phyloP scores from a whole-genome alignment of 2,797 vertebrate species.

The Enteromius anoplus region DNA sequence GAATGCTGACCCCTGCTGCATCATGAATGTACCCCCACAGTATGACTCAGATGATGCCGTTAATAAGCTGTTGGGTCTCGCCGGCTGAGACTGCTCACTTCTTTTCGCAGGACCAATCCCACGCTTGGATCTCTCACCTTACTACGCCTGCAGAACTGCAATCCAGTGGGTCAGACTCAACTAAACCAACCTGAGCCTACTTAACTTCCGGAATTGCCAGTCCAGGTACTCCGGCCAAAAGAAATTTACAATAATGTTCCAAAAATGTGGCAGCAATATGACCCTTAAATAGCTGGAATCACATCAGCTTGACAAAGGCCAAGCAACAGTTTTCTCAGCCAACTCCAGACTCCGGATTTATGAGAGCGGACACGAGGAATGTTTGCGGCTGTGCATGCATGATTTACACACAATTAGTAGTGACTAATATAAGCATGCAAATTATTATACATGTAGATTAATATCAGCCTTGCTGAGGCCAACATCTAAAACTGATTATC shows the following conservation, averaged over 20 bases:
- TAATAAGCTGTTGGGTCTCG: constrained; percentile 47
- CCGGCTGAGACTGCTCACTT: constrained; percentile 29
- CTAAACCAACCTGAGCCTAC: background rate
- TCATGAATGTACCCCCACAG: constrained; percentile 42
- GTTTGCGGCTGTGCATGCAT: constrained; percentile 63
- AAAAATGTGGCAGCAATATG: constrained; percentile 51
- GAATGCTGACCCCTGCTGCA: constrained; percentile 29
- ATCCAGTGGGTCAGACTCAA: constrained; percentile 13
- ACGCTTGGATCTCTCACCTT: background rate
- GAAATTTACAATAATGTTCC: constrained; percentile 36
- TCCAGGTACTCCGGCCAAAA: constrained; percentile 14
- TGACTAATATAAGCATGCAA: constrained; percentile 46
- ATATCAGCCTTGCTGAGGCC: constrained; percentile 9
- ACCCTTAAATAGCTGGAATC: constrained; percentile 51
- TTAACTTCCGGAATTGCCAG: constrained; percentile 13
- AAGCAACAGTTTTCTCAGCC: constrained; percentile 58
- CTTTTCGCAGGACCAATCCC: constrained; percentile 10
- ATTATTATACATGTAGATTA: constrained; percentile 27
- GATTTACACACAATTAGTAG: constrained; percentile 53
- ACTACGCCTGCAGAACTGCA: background rate
- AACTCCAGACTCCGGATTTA: constrained; percentile 66
- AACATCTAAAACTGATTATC: constrained; percentile 31
- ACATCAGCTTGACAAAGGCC: constrained; percentile 57
- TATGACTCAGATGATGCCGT: constrained; percentile 54
- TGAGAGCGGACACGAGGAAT: constrained; percentile 62